phyloP scores from a whole-genome alignment of 2,797 vertebrate species.

The Graptemys geographica region DNA sequence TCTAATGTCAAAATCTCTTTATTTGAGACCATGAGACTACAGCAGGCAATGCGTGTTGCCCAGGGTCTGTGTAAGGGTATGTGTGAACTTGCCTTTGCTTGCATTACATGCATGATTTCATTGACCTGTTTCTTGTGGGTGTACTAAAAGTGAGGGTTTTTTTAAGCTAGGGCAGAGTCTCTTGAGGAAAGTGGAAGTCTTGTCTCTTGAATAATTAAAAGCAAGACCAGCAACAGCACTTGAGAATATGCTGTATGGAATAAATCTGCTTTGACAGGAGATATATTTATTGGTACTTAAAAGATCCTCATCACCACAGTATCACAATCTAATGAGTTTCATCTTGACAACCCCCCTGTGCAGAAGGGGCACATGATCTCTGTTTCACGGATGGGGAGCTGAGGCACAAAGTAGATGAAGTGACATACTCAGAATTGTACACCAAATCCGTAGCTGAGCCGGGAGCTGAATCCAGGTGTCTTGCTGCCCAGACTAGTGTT shows the following conservation, averaged over 20 bases:
- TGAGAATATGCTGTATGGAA: background rate
- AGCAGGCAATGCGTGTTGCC: background rate
- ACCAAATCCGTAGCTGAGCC: background rate
- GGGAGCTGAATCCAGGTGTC: background rate
- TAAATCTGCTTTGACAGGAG: background rate
- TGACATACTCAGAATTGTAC: background rate
- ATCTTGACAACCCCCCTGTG: background rate
- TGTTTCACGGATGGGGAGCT: background rate
- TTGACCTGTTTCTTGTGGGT: background rate
- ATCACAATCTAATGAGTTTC: background rate
- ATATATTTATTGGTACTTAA: background rate
- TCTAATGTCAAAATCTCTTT: background rate
- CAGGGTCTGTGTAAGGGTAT: background rate
- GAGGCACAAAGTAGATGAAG: background rate
- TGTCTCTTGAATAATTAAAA: background rate
- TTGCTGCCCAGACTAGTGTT: background rate
- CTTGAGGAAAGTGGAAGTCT: background rate
- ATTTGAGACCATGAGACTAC: background rate
- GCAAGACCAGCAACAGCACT: background rate
- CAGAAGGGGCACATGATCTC: background rate
- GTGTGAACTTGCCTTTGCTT: background rate
- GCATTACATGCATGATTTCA: background rate
- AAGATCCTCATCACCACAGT: background rate
- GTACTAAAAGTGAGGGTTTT: background rate
- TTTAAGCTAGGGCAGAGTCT: background rate